A percentile compares a stretch with the other conserved stretches of the same genome.
Conservation (phyloP, 2,888 invertebrate genomes). For the Sphaerophoria rueppellii region DNA sequence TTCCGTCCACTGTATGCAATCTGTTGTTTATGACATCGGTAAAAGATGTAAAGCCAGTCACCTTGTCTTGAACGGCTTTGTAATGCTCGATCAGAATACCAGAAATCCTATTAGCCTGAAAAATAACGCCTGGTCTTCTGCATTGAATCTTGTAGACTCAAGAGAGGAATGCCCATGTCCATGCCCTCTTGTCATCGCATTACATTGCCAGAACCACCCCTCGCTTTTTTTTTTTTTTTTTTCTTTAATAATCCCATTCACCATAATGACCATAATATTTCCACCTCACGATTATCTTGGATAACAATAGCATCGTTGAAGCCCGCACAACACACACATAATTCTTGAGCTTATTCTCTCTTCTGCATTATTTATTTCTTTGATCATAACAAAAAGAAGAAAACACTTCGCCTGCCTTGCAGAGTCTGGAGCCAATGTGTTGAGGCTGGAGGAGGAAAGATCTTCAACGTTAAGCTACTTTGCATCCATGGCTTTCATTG, state of each 20-base stretch:
- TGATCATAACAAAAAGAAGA: background rate
- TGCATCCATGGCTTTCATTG: constrained; percentile 67
- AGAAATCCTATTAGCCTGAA: no score
- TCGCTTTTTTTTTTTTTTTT: background rate
- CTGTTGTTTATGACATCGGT: no score
- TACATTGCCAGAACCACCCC: constrained; percentile 3
- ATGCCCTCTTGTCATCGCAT: background rate
- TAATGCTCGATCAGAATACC: no score
- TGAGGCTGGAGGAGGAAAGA: constrained; percentile 21
- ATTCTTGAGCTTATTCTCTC: constrained; percentile 28
- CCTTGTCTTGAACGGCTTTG: no score
- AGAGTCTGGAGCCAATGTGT: background rate
- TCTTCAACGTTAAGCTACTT: constrained; percentile 52
- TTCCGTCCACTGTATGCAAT: no score
- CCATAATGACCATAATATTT: constrained; percentile 67
- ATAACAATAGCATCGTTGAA: constrained; percentile 64
- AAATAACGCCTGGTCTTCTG: no score
- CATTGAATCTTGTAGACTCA: no score
- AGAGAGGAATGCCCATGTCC: background rate
- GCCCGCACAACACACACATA: constrained; percentile 54
- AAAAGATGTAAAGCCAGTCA: no score
- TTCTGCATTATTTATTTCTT: constrained; percentile 4
- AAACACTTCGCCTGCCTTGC: background rate
- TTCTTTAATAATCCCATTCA: background rate
- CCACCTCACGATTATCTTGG: constrained; percentile 69